phyloP scores from a whole-genome alignment of 2,888 invertebrate species.

The Ypsolopha scabrella region DNA sequence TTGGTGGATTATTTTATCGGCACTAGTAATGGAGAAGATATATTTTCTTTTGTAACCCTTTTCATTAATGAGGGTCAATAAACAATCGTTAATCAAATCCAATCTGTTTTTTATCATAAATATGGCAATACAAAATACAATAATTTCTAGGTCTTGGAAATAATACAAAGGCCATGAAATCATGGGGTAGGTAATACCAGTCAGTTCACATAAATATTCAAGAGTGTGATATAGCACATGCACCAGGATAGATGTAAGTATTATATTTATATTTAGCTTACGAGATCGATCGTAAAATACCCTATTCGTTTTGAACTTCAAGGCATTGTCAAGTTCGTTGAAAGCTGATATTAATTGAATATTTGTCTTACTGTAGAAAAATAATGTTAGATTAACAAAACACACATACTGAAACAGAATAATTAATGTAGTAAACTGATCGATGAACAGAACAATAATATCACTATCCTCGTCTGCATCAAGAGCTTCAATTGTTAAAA shows the following conservation, averaged over 20 bases:
- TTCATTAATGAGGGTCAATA: neutral
- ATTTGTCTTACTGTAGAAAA: no score
- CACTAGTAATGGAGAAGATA: neutral
- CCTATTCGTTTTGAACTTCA: neutral
- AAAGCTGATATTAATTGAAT: conserved; percentile 1
- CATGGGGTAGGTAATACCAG: no score
- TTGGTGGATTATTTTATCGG: neutral
- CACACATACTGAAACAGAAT: no score
- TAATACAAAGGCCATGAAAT: conserved; percentile 1
- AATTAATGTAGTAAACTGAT: no score
- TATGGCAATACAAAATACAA: conserved; percentile 4
- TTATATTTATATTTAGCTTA: neutral
- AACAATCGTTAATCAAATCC: neutral
- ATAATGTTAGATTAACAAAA: no score
- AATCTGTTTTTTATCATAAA: conserved; percentile 3
- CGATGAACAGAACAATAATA: no score
- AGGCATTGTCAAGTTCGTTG: conserved; percentile 2
- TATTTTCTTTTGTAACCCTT: neutral
- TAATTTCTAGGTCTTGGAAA: conserved; percentile 2
- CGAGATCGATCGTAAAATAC: conserved; percentile 2
- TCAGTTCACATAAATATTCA: no score
- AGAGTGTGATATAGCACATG: neutral
- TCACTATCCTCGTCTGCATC: neutral
- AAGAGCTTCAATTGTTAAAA: neutral
- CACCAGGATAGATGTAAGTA: neutral